Percentiles rank a stretch among this genome's conserved stretches.
phyloP scores from a whole-genome alignment of 2,888 invertebrate species.

The Nezara viridula region DNA sequence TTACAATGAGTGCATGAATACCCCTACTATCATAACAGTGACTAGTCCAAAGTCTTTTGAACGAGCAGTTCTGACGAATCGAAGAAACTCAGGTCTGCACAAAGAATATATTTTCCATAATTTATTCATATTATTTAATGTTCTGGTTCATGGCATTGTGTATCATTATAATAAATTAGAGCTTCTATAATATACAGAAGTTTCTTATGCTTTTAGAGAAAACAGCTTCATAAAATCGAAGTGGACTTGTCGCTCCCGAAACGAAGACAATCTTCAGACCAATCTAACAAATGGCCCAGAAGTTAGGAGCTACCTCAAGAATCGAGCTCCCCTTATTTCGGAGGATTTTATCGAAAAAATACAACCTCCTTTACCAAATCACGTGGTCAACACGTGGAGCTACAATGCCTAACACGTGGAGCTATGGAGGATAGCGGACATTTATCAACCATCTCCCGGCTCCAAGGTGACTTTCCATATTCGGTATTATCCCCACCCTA shows the following conservation, averaged over 20 bases:
- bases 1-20: no score
- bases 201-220: not conserved
- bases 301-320: not conserved
- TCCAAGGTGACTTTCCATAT: conserved; percentile 35
- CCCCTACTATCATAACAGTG: no score
- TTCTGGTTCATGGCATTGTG: no score
- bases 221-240: not conserved
- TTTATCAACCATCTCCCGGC: not conserved
- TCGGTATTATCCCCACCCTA: conserved; percentile 31
- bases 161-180: no score
- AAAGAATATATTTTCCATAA: no score
- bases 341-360: not conserved
- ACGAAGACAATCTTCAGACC: not conserved
- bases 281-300: not conserved
- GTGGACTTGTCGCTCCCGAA: not conserved
- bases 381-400: not conserved
- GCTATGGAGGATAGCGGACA: not conserved
- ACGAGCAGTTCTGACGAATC: no score
- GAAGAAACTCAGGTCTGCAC: no score
- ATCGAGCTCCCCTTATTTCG: not conserved
- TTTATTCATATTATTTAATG: no score
- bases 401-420: not conserved
- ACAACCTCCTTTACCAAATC: not conserved
- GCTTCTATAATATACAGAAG: no score
- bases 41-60: no score